Percentiles rank a stretch among this genome's conserved stretches.
Conservation (phyloP, 2,797 vertebrate species). For the Dallia pectoralis region DNA sequence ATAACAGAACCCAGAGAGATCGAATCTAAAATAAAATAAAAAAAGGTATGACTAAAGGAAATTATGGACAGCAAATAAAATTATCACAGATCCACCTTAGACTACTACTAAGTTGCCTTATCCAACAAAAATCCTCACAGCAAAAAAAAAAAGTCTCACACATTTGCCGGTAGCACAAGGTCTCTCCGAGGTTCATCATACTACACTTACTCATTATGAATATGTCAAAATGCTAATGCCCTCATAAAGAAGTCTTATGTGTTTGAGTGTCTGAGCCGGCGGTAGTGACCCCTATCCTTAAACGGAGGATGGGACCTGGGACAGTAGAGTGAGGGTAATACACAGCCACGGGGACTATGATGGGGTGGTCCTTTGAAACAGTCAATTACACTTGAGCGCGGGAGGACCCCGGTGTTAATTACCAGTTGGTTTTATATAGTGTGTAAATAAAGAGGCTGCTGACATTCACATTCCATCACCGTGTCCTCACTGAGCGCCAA, state of each 20-base stretch:
- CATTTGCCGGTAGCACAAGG: conserved; percentile 60
- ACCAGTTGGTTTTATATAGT: conserved; percentile 96
- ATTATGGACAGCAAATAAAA: not conserved
- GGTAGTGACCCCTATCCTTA: conserved; percentile 92
- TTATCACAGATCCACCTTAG: not conserved
- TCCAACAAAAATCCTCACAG: conserved; percentile 33
- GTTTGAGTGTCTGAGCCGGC: conserved; percentile 89
- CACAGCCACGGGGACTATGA: conserved; percentile 90
- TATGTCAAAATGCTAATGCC: conserved; percentile 92
- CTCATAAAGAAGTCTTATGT: conserved; percentile 93
- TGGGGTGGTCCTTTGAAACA: conserved; percentile 96
- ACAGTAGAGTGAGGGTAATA: conserved; percentile 89
- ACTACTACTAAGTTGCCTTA: not conserved
- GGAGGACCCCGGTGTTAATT: conserved; percentile 99
- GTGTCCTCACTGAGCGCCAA: conserved; percentile 79
- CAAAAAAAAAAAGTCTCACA: conserved; percentile 53
- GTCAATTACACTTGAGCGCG: conserved; percentile 96
- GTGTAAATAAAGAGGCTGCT: conserved; percentile 99
- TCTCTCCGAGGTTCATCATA: conserved; percentile 65
- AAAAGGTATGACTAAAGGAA: not conserved
- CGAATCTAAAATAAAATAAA: not conserved
- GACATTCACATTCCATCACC: conserved; percentile 99
- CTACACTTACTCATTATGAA: conserved; percentile 89
- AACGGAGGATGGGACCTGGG: conserved; percentile 82
- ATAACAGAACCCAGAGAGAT: not conserved